A percentile compares a stretch with the other conserved stretches of the same genome.
Conservation (phyloP, 2,888 invertebrate species). For the Onthophagus sagittarius region DNA sequence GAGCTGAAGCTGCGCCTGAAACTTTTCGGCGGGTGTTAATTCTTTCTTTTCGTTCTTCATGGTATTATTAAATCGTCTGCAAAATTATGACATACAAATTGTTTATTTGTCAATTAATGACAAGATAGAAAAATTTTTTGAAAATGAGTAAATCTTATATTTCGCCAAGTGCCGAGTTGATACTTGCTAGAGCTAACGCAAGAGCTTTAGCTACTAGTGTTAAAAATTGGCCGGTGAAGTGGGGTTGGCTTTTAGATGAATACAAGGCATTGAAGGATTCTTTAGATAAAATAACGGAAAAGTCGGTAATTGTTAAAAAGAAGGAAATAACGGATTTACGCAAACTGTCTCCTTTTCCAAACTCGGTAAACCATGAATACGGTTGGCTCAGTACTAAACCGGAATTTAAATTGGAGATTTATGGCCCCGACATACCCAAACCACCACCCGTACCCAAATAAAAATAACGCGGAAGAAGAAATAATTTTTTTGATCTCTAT, state of each 20-base stretch:
- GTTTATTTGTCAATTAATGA: not conserved
- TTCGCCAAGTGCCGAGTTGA: constrained; percentile 21
- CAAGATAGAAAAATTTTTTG: not conserved
- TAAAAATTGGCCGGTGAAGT: constrained; percentile 25
- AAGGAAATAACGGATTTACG: constrained; percentile 25
- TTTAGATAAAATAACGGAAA: constrained; percentile 26
- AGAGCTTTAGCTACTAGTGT: constrained; percentile 19
- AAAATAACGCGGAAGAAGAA: not conserved
- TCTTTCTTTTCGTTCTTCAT: constrained; percentile 33
- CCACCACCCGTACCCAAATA: constrained; percentile 23
- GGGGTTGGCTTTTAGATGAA: constrained; percentile 30
- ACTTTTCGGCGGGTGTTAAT: constrained; percentile 55
- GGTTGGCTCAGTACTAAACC: constrained; percentile 29
- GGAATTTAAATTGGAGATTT: constrained; percentile 31
- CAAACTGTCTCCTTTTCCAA: constrained; percentile 27
- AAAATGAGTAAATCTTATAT: constrained; percentile 21
- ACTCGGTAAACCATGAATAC: constrained; percentile 29
- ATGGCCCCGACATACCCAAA: constrained; percentile 29
- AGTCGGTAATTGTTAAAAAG: constrained; percentile 20
- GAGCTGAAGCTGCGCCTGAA: constrained; percentile 74
- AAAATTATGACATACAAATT: not conserved
- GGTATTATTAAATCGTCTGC: not conserved
- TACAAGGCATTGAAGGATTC: constrained; percentile 28
- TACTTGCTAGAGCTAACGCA: constrained; percentile 22
- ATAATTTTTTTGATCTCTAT: too few species aligned